Conservation (phyloP, 2,113 vertebrate species). For the Tonatia bakeri region DNA sequence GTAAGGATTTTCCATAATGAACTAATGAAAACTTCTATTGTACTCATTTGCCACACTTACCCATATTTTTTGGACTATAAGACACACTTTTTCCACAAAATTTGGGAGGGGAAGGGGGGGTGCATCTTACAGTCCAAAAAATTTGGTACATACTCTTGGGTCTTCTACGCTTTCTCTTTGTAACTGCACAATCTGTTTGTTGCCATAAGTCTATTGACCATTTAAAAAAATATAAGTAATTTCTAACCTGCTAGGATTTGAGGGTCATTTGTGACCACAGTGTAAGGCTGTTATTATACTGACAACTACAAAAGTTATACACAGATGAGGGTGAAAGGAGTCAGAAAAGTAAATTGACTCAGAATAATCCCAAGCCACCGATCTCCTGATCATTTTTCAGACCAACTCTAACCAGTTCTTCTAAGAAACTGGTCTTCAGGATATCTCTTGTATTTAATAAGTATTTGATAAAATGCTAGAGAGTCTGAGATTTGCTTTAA, state of each 20-base stretch:
- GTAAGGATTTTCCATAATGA: no score
- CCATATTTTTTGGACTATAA: no score
- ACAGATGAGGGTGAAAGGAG: background rate
- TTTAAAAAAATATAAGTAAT: background rate
- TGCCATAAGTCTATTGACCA: background rate
- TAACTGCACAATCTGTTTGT: background rate
- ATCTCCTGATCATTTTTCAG: background rate
- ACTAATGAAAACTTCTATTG: no score
- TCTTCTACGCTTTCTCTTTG: background rate
- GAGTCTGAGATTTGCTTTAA: background rate
- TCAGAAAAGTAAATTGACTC: background rate
- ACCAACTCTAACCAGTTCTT: background rate
- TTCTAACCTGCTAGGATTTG: background rate
- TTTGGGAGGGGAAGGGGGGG: no score
- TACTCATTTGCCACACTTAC: background rate
- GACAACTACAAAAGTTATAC: background rate
- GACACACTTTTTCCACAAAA: no score
- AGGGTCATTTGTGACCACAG: background rate
- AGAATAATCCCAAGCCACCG: background rate
- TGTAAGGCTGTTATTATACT: background rate
- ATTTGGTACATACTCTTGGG: background rate
- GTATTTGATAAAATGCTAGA: background rate
- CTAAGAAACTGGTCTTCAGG: background rate
- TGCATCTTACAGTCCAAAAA: no score
- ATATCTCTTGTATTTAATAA: background rate